Conservation (phyloP, 1,140 invertebrate genomes). For the Lycorma delicatula region DNA sequence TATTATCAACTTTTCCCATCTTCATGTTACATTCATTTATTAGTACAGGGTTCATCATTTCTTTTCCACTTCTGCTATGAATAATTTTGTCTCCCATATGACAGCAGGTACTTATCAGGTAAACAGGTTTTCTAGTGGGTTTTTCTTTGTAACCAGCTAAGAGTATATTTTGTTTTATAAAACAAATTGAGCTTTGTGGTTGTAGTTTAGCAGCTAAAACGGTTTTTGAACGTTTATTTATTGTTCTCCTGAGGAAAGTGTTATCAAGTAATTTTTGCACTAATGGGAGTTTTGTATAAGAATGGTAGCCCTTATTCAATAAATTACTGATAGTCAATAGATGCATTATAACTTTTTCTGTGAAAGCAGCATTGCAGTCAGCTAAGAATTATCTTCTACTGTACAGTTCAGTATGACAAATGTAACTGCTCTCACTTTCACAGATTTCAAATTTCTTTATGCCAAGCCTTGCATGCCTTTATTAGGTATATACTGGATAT, state of each 20-base stretch:
- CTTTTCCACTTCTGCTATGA: constrained; percentile 3
- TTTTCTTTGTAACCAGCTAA: background rate
- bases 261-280: background rate
- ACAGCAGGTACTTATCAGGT: background rate
- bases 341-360: constrained; percentile 11
- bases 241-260: constrained; percentile 11
- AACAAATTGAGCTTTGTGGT: background rate
- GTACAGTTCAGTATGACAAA: constrained; percentile 8
- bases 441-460: background rate
- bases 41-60: constrained; percentile 6
- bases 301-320: constrained; percentile 13
- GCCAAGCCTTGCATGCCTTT: constrained; percentile 1
- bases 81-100: constrained; percentile 6
- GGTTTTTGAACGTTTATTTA: constrained; percentile 12
- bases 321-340: constrained; percentile 3
- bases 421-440: constrained; percentile 1
- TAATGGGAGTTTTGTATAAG: constrained; percentile 11
- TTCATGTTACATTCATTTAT: constrained; percentile 11
- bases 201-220: constrained; percentile 1
- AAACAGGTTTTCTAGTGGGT: background rate
- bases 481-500: background rate
- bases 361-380: background rate
- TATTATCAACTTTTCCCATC: constrained; percentile 10
- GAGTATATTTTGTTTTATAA: background rate
- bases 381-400: constrained; percentile 13